Base-by-base conservation (phyloP, 2,113 vertebrate species). In the Gila orcuttii region DNA sequence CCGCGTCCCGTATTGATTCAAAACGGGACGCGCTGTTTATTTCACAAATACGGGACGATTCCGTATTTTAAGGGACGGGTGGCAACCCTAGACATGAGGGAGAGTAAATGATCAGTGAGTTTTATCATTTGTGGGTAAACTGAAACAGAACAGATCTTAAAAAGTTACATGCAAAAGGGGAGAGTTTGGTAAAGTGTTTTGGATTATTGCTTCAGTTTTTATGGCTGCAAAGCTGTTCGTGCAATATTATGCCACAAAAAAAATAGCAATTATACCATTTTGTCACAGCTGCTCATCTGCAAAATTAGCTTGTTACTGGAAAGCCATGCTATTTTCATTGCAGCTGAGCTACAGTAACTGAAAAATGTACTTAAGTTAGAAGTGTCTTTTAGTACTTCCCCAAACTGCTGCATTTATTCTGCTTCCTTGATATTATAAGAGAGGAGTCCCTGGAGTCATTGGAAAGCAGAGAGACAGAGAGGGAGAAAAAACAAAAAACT, bases 231-330 rank as follows among this genome's bases (percentile, higher is more conserved):
- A 33, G 7, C 28, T 68, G 64, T 23, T 23, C 10, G 9, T 2
- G 17, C 19, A 39, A 71, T 39, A 39, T 69, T 71, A 39, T 39
- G 9, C 66, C 31, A 12, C 68, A 39, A 39, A 71, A 39, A 71
- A 39, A 55, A 47, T 15, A 8, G 23, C 42, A 47, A 12, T 47
- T 47, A 47, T 15, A 47, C 23, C 5, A 47, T 74, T 73, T 42
- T 25, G 39, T 74, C 71, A 74, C 42, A 47, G 11, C 42, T 25
- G n/a, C 23, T 47, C 71, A 74, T 25, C 23, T 25, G 4, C 5
- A 74, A 74, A 74, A 74, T 45, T 45, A 74, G 71, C 21, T 74
- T 47, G 71, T 47, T 59, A 13, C 31, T 79, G 33, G 21, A 59
- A 59, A 59, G 55, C 21, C 39, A n/a, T 0, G 1, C 33, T n/a